These are phyloP conservation scores for Drosophila mayaguana DNA, from an alignment of 2,888 invertebrate genomes.

Conservation along the genomic window DNA sequence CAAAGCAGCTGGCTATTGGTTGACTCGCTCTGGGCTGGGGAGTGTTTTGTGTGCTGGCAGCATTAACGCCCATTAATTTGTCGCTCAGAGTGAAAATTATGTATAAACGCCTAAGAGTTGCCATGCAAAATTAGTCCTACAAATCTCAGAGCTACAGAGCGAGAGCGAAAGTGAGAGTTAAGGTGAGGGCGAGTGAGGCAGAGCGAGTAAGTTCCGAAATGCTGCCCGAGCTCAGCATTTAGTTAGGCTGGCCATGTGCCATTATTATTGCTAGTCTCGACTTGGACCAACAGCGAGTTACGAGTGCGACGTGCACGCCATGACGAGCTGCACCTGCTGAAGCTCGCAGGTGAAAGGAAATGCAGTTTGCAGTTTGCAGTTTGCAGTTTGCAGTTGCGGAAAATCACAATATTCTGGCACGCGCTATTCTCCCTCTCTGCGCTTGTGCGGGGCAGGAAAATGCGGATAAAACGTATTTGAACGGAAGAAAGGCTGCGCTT, in stretches of 20 bases:
- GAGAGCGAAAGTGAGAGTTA: background rate
- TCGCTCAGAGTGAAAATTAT: constrained; percentile 68
- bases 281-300: constrained; percentile 59
- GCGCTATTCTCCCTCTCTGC: constrained; percentile 10
- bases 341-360: constrained; percentile 18
- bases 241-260: constrained; percentile 52
- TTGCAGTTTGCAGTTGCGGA: constrained; percentile 29
- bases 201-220: background rate
- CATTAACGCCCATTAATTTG: constrained; percentile 77
- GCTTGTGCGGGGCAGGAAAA: constrained; percentile 27
- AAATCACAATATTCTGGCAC: constrained; percentile 45
- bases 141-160: constrained; percentile 24
- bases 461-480: constrained; percentile 43
- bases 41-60: constrained; percentile 6
- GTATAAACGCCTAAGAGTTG: constrained; percentile 62
- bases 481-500: constrained; percentile 28
- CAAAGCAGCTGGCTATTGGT: constrained; percentile 26
- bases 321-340: constrained; percentile 13
- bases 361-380: constrained; percentile 40
- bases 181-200: background rate
- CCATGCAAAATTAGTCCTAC: constrained; percentile 65
- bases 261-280: constrained; percentile 65
- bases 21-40: background rate
- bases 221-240: constrained; percentile 14
- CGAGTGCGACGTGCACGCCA: constrained; percentile 41